phyloP scores from a whole-genome alignment of 2,797 vertebrate genomes.

The Sebastes nivosus region DNA sequence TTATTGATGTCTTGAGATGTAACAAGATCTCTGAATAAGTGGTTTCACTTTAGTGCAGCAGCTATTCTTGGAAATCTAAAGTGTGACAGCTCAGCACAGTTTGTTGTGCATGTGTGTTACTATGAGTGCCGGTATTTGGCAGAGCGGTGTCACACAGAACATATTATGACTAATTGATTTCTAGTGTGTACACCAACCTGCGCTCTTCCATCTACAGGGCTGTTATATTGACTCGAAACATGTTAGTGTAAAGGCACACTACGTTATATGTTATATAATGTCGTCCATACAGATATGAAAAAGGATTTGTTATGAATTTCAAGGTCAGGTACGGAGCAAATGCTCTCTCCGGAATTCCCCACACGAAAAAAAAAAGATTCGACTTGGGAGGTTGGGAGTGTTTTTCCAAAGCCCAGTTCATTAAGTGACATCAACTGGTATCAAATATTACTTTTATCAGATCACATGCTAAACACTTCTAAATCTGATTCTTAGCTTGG shows the following conservation, averaged over 20 bases:
- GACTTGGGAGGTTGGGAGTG: not conserved
- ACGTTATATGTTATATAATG: conserved; percentile 4
- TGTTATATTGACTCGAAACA: conserved; percentile 14
- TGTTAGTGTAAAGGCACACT: not conserved
- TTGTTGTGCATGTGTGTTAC: conserved; percentile 43
- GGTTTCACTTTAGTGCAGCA: not conserved
- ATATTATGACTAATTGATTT: conserved; percentile 50
- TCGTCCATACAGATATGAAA: conserved; percentile 3
- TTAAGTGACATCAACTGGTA: not conserved
- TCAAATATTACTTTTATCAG: not conserved
- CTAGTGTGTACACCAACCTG: conserved; percentile 39
- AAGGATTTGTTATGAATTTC: not conserved
- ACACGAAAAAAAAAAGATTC: not conserved
- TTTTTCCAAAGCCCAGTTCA: not conserved
- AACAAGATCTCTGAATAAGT: not conserved
- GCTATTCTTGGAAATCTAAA: conserved; percentile 31
- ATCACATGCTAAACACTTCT: not conserved
- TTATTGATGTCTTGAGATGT: not conserved
- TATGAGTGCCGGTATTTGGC: conserved; percentile 57
- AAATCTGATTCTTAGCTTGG: not conserved
- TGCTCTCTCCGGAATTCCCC: not conserved
- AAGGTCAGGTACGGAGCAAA: not conserved
- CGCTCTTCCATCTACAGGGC: not conserved
- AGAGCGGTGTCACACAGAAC: conserved; percentile 37
- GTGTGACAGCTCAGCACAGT: not conserved